phyloP scores from a whole-genome alignment of 2,797 vertebrate genomes.

The Acanthurus lineatus region DNA sequence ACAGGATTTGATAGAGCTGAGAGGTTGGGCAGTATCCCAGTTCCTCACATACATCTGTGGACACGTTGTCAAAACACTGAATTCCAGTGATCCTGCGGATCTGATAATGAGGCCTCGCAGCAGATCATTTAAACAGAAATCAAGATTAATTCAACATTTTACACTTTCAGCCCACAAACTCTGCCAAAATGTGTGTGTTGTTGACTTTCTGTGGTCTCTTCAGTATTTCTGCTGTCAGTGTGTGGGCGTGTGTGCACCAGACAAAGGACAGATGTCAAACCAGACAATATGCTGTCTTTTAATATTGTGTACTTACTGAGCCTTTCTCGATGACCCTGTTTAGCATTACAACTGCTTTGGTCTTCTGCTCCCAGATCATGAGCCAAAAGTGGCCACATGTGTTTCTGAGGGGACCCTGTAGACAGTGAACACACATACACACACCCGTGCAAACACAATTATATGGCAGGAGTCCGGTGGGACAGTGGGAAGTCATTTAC shows the following conservation, averaged over 20 bases:
- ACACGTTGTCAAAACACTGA: conserved; percentile 54
- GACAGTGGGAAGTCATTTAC: conserved; percentile 21
- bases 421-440: conserved; percentile 21
- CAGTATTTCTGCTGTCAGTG: background rate
- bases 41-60: conserved; percentile 40
- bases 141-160: conserved; percentile 14
- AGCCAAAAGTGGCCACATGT: conserved; percentile 99
- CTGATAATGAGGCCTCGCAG: background rate
- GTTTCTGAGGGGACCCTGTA: conserved; percentile 95
- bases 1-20: conserved; percentile 45
- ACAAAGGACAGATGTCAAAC: conserved; percentile 26
- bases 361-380: conserved; percentile 99
- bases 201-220: conserved; percentile 22
- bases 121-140: background rate
- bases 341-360: conserved; percentile 97
- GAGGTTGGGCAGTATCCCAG: conserved; percentile 38
- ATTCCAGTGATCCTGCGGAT: conserved; percentile 42
- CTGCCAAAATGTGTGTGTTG: background rate
- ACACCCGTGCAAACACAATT: conserved; percentile 1
- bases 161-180: conserved; percentile 1
- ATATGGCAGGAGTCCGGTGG: background rate
- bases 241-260: conserved; percentile 22
- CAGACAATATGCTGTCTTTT: conserved; percentile 13
- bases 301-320: conserved; percentile 88
- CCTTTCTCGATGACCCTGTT: conserved; percentile 99